Evolutionary conservation across 2,113 vertebrate species (phyloP).

Genomic region (Oryzias woworae): DNA sequence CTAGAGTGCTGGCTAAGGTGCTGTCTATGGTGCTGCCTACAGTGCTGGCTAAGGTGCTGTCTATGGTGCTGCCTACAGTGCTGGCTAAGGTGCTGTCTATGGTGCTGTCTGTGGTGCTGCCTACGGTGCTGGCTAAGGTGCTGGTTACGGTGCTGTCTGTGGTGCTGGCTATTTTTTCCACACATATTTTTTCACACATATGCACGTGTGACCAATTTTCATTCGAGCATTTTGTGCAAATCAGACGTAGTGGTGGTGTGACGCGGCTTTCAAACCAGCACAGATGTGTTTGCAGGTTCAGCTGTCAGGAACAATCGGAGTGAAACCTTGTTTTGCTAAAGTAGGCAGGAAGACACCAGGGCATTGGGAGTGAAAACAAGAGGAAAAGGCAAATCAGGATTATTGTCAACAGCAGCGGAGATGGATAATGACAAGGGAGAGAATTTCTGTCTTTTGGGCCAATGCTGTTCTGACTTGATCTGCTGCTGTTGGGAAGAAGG

Average conservation of each 20-base stretch:
- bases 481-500: conserved; percentile 51
- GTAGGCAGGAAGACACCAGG: conserved; percentile 45
- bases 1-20: too few relatives aligned
- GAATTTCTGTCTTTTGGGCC: conserved; percentile 70
- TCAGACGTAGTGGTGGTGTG: not conserved
- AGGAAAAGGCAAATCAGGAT: conserved; percentile 71
- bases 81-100: too few relatives aligned
- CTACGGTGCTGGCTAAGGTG: too few relatives aligned
- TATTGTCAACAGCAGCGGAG: conserved; percentile 68
- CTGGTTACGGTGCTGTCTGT: too few relatives aligned
- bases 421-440: conserved; percentile 73
- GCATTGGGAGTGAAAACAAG: conserved; percentile 58
- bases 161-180: too few relatives aligned
- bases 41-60: too few relatives aligned
- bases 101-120: too few relatives aligned
- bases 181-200: too few relatives aligned
- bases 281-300: conserved; percentile 45
- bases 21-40: too few relatives aligned
- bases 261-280: conserved; percentile 20
- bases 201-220: too few relatives aligned
- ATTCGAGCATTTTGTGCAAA: too few relatives aligned
- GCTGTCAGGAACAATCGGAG: conserved; percentile 62
- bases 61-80: too few relatives aligned
- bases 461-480: conserved; percentile 63
- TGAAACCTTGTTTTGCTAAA: conserved; percentile 61